Evolutionary conservation across 2,888 invertebrate genomes (phyloP), one percentile per base, ranked within the genome.

Genomic region (Amiota communis): DNA sequence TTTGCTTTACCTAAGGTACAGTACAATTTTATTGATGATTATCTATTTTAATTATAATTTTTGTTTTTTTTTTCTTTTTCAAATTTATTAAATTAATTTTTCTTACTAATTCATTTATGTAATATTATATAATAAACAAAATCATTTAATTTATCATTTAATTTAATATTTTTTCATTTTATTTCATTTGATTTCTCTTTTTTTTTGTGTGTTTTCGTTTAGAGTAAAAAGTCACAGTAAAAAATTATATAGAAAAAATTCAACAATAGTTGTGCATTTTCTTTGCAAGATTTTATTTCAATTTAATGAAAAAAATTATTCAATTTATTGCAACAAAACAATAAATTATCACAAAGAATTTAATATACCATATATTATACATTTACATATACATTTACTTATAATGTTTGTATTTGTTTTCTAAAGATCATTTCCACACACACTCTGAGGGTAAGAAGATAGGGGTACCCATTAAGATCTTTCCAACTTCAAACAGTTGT

Each of bases 1-100:
- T 53, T 70, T 70, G 74, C 73, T 80, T 83, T 82, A 78, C 74
- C 83, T 83, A 83, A 76, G 78, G 77, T 81, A 80, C 77, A 76
- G 79, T 83, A 84, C 84, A 83, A 83, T 85, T 79, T 79, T 51
- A 79, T 80, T 79, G 80, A 78, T 78, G 79, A 81, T 84, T 84
- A 80, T 81, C 84, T 82, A 85, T 72, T 80, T 78, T 74, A 79
- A 76, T 82, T 78, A 75, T 79, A 77, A 79, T 67, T 69, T 67
- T 17, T 57, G 48, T 70, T 13, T 59, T 59, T 70, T 61, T 70
- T 57, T 46, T 10, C 12, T 61, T 56, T 70, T 61, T 61, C 51
- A 23, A 46, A 53, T 53, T 13, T 12, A 53, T 15, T 46, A n/a
- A 46, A 23, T 23, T 23, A 23, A 23, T 23, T 23, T 23, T 23